Percentiles rank a stretch among this genome's conserved stretches.
Evolutionary conservation across 2,797 vertebrate species (phyloP).

Genomic region (Gallinago nigripennis): DNA sequence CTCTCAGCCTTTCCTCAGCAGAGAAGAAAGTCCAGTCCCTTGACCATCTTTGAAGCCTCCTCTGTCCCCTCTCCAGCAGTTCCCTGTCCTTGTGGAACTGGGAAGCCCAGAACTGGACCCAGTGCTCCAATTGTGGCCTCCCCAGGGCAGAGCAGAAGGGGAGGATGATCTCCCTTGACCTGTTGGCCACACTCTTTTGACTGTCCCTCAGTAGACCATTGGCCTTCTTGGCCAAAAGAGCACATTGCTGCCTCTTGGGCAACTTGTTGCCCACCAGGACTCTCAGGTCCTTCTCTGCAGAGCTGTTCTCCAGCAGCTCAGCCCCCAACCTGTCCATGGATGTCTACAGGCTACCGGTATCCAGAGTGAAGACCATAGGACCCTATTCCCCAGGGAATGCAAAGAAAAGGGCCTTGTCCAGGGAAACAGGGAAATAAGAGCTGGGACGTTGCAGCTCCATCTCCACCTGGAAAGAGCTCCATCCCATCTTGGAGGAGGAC

Average conservation of each 20-base stretch:
- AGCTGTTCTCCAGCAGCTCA: not conserved
- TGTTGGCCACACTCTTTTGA: not conserved
- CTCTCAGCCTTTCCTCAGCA: no score
- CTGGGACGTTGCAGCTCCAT: not conserved
- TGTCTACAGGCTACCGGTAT: fast-evolving
- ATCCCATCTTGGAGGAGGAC: not conserved
- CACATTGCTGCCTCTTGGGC: not conserved
- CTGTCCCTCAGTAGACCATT: no score
- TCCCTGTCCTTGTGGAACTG: not conserved
- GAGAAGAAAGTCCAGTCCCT: no score
- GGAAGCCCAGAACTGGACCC: not conserved
- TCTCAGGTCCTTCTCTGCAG: no score
- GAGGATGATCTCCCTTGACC: not conserved
- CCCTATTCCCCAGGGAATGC: fast-evolving
- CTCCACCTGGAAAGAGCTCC: not conserved
- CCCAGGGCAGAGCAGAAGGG: not conserved
- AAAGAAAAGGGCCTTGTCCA: not conserved
- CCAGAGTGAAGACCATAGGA: not conserved
- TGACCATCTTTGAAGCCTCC: no score
- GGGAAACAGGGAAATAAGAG: not conserved
- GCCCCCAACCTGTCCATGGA: not conserved
- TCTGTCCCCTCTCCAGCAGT: no score
- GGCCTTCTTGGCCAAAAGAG: not conserved
- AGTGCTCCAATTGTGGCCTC: not conserved
- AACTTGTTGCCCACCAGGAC: no score